Evolutionary conservation across 2,113 vertebrate genomes (phyloP), one percentile per base, ranked within the genome.

Genomic region (Emydura subglobosa): DNA sequence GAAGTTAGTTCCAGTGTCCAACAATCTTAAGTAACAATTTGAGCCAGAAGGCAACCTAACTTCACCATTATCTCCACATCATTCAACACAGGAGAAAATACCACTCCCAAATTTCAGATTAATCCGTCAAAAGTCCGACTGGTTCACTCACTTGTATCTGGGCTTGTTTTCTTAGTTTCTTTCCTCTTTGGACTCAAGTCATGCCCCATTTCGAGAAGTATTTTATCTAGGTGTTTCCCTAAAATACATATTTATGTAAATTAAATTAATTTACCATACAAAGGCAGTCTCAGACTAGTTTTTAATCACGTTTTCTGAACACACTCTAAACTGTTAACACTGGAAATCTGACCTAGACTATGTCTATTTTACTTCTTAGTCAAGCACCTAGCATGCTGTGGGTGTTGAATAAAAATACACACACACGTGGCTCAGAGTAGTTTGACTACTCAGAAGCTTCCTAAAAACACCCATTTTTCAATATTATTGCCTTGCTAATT

Each of bases 201-300:
- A 96, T 98, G 98, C 12, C 97, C 97, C 6, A 98, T 97, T 92
- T 99, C 98, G 84, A 99, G 29, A 31, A 99, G 98, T 54, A 98
- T 89, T 3, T 96, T 94, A 90, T 98, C 98, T 79, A 99, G 86
- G 25, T 91, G 89, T 83, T 98, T 98, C 90, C 98, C 99, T 99
- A 93, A 91, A 97, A 96, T 3, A 97, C 1, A 96, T 10, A 93
- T 34, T 65, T 78, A 1, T 42, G 79, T 83, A 78, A 91, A 86
- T 31, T 24, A 50, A 82, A 84, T n/a, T 49, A 3, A 79, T 31
- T 83, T 83, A 72, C 21, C 21, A 79, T 13, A n/a, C 31, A 80
- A 80, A 49, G 10, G 14, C 78, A 79, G 34, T 34, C 22, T 82
- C 22, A 81, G 49, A 53, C 6, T n/a, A 49, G 14, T n/a, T n/a